Percentiles rank a stretch among this genome's conserved stretches.
phyloP scores from a whole-genome alignment of 1,140 invertebrate species.

The Himalopsyche phryganea region DNA sequence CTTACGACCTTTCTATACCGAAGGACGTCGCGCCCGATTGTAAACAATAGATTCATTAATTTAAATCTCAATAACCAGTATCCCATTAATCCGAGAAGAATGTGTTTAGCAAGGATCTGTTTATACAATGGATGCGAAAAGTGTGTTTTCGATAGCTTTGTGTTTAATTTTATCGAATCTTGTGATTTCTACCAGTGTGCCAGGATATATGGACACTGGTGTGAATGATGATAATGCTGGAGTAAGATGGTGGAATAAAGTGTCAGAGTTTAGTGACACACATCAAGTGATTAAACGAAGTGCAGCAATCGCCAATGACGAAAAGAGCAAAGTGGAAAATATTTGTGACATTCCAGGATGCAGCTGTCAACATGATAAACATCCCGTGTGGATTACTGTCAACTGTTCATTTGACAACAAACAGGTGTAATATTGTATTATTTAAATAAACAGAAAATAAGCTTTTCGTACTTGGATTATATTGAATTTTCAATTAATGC shows the following conservation, averaged over 20 bases:
- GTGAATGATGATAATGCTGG: too few relatives aligned
- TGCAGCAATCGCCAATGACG: too few relatives aligned
- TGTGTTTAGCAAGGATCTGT: constrained; percentile 1
- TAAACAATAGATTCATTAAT: too few relatives aligned
- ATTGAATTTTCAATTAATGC: too few relatives aligned
- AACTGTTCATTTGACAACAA: constrained; percentile 10
- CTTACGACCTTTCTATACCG: neutral
- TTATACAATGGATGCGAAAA: constrained; percentile 2
- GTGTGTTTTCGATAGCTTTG: neutral
- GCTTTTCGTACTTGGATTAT: too few relatives aligned
- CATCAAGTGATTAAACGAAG: too few relatives aligned
- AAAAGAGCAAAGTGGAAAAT: too few relatives aligned
- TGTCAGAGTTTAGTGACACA: too few relatives aligned
- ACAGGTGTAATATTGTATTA: constrained; percentile 1
- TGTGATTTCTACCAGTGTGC: too few relatives aligned
- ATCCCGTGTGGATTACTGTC: neutral
- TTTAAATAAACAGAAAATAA: too few relatives aligned
- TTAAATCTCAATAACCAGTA: neutral
- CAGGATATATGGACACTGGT: too few relatives aligned
- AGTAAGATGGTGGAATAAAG: too few relatives aligned
- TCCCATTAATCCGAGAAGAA: neutral
- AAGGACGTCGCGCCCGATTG: neutral
- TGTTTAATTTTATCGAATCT: neutral
- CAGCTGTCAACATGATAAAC: neutral
- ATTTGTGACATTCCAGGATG: constrained; percentile 9